phyloP scores from a whole-genome alignment of 2,888 invertebrate species.

The Gastrophysa polygoni region DNA sequence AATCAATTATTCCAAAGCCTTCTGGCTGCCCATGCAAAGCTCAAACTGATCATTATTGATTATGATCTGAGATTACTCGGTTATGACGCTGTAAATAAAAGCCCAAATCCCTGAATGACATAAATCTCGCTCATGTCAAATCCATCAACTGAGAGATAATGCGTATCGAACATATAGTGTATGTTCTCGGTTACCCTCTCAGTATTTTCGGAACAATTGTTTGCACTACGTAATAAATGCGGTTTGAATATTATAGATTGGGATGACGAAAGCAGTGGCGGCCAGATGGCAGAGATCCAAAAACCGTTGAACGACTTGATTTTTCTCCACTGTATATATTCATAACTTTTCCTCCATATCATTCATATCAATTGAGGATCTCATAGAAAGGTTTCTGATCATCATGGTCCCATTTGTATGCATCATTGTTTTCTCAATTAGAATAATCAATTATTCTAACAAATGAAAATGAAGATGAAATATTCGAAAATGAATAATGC shows the following conservation, averaged over 20 bases:
- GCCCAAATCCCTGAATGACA: neutral
- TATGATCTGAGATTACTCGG: neutral
- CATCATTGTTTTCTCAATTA: too few species aligned
- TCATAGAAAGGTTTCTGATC: too few species aligned
- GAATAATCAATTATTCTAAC: too few species aligned
- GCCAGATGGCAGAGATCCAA: neutral
- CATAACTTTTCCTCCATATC: too few species aligned
- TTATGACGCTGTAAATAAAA: neutral
- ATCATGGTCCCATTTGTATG: too few species aligned
- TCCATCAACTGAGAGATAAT: neutral
- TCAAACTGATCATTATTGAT: neutral
- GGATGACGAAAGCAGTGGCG: neutral
- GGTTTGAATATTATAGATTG: constrained; percentile 46
- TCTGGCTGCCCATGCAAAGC: neutral
- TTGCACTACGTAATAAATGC: constrained; percentile 58
- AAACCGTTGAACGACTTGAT: too few species aligned
- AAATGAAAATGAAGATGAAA: too few species aligned
- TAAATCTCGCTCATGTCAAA: neutral
- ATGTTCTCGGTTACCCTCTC: neutral
- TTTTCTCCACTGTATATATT: too few species aligned
- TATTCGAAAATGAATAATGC: too few species aligned
- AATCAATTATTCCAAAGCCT: too few species aligned
- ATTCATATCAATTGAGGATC: too few species aligned
- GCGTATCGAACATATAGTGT: neutral
- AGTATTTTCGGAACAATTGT: constrained; percentile 46